These are phyloP conservation scores for Manis javanica DNA, from an alignment of 2,797 vertebrate genomes.

Conservation along the genomic window DNA sequence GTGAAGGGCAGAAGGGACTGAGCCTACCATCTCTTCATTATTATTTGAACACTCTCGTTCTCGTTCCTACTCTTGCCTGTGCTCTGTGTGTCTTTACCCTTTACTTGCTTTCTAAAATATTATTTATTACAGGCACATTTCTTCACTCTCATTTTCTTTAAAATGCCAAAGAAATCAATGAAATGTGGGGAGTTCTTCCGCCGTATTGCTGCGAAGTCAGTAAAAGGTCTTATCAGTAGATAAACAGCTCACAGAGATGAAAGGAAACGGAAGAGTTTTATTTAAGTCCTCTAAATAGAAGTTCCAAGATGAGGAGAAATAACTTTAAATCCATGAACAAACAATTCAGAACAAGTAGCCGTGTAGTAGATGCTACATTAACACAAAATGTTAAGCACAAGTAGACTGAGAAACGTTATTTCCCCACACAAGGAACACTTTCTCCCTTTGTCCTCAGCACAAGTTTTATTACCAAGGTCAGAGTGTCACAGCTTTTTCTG, in stretches of 20 bases:
- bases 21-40: background rate
- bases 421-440: background rate
- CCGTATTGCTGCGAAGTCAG: background rate
- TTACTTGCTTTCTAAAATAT: constrained; percentile 35
- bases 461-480: background rate
- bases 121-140: background rate
- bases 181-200: background rate
- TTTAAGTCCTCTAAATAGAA: constrained; percentile 52
- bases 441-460: background rate
- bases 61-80: background rate
- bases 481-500: background rate
- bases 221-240: background rate
- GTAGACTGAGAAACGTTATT: background rate
- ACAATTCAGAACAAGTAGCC: background rate
- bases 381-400: background rate
- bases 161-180: constrained; percentile 2
- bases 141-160: background rate
- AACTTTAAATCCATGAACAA: background rate
- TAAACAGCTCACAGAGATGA: background rate
- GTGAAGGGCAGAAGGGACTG: background rate
- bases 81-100: background rate
- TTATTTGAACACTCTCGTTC: background rate
- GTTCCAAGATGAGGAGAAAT: constrained; percentile 3
- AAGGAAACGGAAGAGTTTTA: constrained; percentile 60
- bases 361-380: background rate